phyloP scores from a whole-genome alignment of 2,113 vertebrate genomes.

The Tapirus terrestris region DNA sequence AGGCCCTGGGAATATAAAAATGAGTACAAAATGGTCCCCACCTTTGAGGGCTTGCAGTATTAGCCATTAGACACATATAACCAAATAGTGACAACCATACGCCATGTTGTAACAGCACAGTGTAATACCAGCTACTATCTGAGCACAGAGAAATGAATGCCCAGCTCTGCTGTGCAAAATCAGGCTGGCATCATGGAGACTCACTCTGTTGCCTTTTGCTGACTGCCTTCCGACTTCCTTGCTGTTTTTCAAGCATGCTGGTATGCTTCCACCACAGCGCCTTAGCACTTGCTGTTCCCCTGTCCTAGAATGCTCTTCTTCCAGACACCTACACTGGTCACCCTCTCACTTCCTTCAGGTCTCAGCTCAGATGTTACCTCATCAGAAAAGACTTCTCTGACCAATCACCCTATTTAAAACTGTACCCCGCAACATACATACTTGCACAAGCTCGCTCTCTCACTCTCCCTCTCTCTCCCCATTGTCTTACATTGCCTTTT shows the following conservation, averaged over 20 bases:
- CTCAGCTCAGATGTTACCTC: not conserved
- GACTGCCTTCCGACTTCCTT: not conserved
- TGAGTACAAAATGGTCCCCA: not conserved
- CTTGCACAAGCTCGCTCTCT: not conserved
- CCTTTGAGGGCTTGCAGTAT: not conserved
- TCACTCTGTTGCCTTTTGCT: not conserved
- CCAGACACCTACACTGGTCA: not conserved
- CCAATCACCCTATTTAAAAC: not conserved
- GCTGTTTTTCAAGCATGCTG: not conserved
- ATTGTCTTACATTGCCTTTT: not conserved
- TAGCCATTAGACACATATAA: not conserved
- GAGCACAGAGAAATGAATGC: not conserved
- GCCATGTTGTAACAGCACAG: not conserved
- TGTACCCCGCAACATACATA: not conserved
- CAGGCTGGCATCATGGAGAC: not conserved
- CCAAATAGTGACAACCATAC: not conserved
- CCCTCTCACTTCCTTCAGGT: not conserved
- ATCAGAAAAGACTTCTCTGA: not conserved
- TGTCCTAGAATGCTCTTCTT: not conserved
- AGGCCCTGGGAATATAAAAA: not conserved
- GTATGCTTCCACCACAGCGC: accelerated
- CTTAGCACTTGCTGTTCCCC: too few species aligned
- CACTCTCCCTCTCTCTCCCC: not conserved
- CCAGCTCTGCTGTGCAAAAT: not conserved
- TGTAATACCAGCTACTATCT: not conserved